A percentile compares a stretch with the other conserved stretches of the same genome.
phyloP scores from a whole-genome alignment of 2,797 vertebrate species.

The Urophycis tenuis region DNA sequence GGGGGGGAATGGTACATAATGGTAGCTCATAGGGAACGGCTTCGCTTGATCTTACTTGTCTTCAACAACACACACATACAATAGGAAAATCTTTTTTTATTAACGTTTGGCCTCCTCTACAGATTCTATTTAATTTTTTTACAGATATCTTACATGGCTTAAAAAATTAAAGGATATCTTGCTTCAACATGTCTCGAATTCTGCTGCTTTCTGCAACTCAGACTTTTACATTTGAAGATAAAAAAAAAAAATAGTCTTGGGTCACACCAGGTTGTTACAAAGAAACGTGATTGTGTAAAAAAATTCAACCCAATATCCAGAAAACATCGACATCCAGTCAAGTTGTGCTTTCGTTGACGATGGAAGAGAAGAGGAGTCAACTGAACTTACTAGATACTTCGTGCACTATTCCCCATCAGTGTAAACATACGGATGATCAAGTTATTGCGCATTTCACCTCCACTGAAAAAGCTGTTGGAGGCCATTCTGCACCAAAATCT shows the following conservation, averaged over 20 bases:
- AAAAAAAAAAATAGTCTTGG: neutral
- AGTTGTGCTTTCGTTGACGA: neutral
- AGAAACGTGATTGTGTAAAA: neutral
- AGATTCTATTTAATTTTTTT: slow-evolving; percentile 23
- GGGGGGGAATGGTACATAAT: too few species aligned
- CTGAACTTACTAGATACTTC: neutral
- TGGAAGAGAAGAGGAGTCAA: neutral
- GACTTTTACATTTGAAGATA: slow-evolving; percentile 1
- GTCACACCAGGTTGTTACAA: neutral
- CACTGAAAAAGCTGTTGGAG: neutral
- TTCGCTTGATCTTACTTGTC: too few species aligned
- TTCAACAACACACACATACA: slow-evolving; percentile 25
- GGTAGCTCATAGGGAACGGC: too few species aligned
- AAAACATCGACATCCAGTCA: neutral
- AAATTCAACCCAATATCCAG: neutral
- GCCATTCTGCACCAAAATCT: neutral
- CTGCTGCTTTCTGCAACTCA: slow-evolving; percentile 27
- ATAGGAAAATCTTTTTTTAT: slow-evolving; percentile 39
- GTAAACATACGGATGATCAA: neutral
- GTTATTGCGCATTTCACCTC: neutral
- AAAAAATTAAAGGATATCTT: slow-evolving; percentile 49
- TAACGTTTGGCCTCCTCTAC: slow-evolving; percentile 26
- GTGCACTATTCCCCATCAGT: too few species aligned
- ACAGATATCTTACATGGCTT: slow-evolving; percentile 55
- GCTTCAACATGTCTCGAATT: slow-evolving; percentile 50